These are phyloP conservation scores for Eira barbara DNA, from an alignment of 2,113 vertebrate genomes.

Conservation along the genomic window DNA sequence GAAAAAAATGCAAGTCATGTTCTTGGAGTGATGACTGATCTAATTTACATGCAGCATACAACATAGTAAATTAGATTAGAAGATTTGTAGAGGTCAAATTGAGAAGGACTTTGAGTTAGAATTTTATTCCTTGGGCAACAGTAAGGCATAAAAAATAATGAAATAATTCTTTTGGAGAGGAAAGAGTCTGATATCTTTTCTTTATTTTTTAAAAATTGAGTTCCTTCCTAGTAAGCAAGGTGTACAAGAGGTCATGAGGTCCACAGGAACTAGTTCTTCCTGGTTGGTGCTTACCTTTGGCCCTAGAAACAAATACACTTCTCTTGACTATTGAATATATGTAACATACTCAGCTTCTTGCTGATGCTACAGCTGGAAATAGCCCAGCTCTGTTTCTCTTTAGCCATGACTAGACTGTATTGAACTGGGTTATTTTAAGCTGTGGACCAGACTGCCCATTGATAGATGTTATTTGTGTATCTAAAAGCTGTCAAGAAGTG, in stretches of 20 bases:
- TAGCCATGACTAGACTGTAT: neutral
- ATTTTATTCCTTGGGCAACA: neutral
- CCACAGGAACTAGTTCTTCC: neutral
- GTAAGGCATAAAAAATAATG: neutral
- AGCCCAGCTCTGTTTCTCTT: neutral
- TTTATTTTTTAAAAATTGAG: neutral
- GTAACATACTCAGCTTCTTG: neutral
- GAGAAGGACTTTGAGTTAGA: neutral
- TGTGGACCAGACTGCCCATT: neutral
- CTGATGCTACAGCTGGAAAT: neutral
- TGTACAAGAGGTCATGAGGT: neutral
- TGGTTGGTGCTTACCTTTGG: neutral
- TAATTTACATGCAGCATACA: neutral
- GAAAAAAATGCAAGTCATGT: neutral
- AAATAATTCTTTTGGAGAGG: neutral
- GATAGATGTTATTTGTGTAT: slow-evolving; percentile 27
- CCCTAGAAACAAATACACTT: neutral
- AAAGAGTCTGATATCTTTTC: neutral
- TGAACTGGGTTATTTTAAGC: slow-evolving; percentile 33
- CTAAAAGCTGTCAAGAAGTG: neutral
- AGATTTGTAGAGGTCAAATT: neutral
- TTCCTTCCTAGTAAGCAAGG: neutral
- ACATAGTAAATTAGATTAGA: neutral
- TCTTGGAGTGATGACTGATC: neutral
- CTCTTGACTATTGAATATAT: neutral